Evolutionary conservation across 2,888 invertebrate species (phyloP), one percentile per base, ranked within the genome.

Genomic region (Helobdella robusta): DNA sequence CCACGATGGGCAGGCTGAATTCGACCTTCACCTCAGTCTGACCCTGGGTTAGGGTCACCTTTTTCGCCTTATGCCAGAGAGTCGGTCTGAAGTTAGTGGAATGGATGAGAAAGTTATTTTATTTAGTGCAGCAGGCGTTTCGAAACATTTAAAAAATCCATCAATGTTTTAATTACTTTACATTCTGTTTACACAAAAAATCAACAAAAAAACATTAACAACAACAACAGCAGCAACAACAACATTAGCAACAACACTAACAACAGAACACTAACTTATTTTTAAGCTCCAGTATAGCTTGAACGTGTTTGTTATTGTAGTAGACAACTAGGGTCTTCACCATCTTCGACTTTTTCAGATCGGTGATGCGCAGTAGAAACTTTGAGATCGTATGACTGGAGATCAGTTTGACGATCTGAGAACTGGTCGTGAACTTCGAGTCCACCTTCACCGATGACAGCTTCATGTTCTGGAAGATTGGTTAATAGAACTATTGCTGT

Each of bases 51-150:
- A 97, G 82, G 8, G 86, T 87, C 0, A 94, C 89, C 73, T 89
- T 89, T 75, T 93, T 92, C 0, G 95, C 97, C 78, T 91, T 91
- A 79, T 94, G 92, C 97, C 97, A 97, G 83, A 94, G 85, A 40
- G 77, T 77, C 28, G 77, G 77, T 68, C 78, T 78, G 69, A 23
- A 61, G 59, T 23, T 5, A 60, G 59, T 6, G 6, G 15, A 30
- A 30, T 28, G 11, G 11, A 58, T 20, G 23, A 15, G 23, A 52
- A 8, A 60, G 8, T 60, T 46, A 18, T 11, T 11, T 15, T 23
- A 20, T 23, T 11, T 52, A 23, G 23, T 52, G 20, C 54, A 52
- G 54, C 15, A 18, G 11, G 11, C 15, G 18, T 52, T 20, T 52
- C 54, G 11, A 59, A 11, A 30, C 8, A 59, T n/a, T n/a, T n/a